A percentile compares a stretch with the other conserved stretches of the same genome.
Evolutionary conservation across 2,888 invertebrate genomes (phyloP).

Genomic region (Ypsolopha sequella): DNA sequence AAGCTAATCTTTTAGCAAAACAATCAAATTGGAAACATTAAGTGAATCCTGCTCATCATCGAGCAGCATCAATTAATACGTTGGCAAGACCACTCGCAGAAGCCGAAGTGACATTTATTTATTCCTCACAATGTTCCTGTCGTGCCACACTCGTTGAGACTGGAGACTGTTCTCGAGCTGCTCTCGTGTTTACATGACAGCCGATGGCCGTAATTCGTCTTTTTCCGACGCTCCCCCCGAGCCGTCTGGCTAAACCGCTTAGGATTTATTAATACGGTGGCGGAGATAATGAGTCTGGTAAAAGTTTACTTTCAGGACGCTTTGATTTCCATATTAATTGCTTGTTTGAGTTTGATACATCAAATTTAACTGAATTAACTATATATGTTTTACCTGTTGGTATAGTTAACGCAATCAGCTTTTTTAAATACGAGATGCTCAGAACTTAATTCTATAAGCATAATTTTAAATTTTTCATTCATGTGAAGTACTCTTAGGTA

Average conservation of each 20-base stretch:
- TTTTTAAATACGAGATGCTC: too few relatives aligned
- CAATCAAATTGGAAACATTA: too few relatives aligned
- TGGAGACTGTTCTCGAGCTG: slow-evolving; percentile 9
- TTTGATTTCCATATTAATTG: too few relatives aligned
- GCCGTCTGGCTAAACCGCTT: not conserved
- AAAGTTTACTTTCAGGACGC: not conserved
- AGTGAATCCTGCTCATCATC: too few relatives aligned
- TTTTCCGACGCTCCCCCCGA: slow-evolving; percentile 12
- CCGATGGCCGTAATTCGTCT: slow-evolving; percentile 18
- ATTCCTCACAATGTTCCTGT: slow-evolving; percentile 55
- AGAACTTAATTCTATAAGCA: too few relatives aligned
- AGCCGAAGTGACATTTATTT: slow-evolving; percentile 54
- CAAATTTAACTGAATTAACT: not conserved
- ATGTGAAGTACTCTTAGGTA: too few relatives aligned
- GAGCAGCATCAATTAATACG: too few relatives aligned
- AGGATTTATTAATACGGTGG: not conserved
- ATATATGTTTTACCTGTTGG: not conserved
- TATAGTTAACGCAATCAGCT: too few relatives aligned
- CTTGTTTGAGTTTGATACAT: not conserved
- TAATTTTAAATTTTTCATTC: too few relatives aligned
- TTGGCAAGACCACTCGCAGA: too few relatives aligned
- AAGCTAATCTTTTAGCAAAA: too few relatives aligned
- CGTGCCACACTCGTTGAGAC: slow-evolving; percentile 34
- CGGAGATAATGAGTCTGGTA: not conserved
- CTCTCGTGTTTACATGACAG: slow-evolving; percentile 44